Conservation (phyloP, 35 echinoderm and acorn worm species). For the Holothuria glaberrima region DNA sequence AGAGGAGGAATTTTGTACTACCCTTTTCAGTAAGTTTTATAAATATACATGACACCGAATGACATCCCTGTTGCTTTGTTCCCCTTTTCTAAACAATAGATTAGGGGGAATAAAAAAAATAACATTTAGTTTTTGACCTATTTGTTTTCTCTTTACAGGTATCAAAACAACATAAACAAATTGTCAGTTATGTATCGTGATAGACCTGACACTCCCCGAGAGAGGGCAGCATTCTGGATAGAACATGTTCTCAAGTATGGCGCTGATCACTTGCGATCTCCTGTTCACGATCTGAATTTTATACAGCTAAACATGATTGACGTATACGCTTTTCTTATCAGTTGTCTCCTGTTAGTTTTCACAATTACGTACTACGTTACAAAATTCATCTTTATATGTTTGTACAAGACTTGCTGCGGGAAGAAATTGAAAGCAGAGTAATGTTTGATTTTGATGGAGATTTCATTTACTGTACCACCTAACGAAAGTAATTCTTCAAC, state of each 20-base stretch:
- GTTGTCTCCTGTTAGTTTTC: neutral
- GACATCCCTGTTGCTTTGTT: too few species aligned
- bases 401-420: too few species aligned
- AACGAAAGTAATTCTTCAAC: too few species aligned
- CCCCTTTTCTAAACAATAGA: too few species aligned
- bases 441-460: too few species aligned
- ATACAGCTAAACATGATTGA: slow-evolving; percentile 51
- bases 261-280: slow-evolving; percentile 36
- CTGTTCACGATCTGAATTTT: slow-evolving; percentile 32
- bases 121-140: neutral
- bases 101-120: too few species aligned
- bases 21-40: too few species aligned
- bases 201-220: slow-evolving; percentile 26
- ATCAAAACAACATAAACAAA: neutral
- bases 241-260: slow-evolving; percentile 60
- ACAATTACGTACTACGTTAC: neutral
- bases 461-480: too few species aligned
- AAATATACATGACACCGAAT: too few species aligned
- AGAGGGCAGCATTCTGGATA: slow-evolving; percentile 60
- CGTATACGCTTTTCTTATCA: slow-evolving; percentile 53
- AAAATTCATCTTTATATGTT: neutral
- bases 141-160: neutral
- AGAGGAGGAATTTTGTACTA: too few species aligned
- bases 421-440: too few species aligned
- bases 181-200: slow-evolving; percentile 59